A percentile compares a stretch with the other conserved stretches of the same genome.
Evolutionary conservation across 2,113 vertebrate species (phyloP).

Genomic region (Martes martes): DNA sequence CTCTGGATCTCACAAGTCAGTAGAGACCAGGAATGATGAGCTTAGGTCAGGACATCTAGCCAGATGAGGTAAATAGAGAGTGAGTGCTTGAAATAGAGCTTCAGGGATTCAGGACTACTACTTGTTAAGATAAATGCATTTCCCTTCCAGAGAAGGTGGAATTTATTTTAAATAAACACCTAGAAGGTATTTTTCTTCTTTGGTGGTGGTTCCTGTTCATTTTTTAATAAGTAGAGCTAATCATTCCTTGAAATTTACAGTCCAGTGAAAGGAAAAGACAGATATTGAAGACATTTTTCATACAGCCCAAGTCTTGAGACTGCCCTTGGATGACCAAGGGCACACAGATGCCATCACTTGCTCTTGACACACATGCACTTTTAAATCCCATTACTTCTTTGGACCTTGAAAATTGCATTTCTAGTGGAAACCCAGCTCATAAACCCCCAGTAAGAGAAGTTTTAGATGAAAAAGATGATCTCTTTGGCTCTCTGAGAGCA

Average conservation of each 20-base stretch:
- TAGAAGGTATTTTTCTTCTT: not conserved
- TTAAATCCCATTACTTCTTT: slow-evolving; percentile 23
- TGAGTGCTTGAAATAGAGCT: not conserved
- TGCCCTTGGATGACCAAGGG: not conserved
- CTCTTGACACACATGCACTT: not conserved
- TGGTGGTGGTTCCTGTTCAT: not conserved
- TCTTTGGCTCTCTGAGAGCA: not conserved
- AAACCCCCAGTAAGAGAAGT: not conserved
- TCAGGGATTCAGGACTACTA: not conserved
- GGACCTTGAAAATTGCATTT: slow-evolving; percentile 2
- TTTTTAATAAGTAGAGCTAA: not conserved
- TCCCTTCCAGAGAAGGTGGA: not conserved
- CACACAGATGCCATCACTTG: not conserved
- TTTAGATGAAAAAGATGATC: not conserved
- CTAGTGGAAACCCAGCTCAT: not conserved
- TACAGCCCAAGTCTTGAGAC: not conserved
- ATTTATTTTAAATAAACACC: slow-evolving; percentile 16
- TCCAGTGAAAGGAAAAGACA: not conserved
- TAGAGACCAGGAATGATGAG: not conserved
- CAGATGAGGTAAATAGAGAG: not conserved
- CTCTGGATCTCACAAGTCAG: not conserved
- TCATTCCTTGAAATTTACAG: not conserved
- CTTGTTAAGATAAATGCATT: not conserved
- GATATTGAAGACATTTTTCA: not conserved
- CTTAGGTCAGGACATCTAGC: not conserved